Evolutionary conservation across 2,113 vertebrate genomes (phyloP).

Genomic region (Triplophysa tibetana): DNA sequence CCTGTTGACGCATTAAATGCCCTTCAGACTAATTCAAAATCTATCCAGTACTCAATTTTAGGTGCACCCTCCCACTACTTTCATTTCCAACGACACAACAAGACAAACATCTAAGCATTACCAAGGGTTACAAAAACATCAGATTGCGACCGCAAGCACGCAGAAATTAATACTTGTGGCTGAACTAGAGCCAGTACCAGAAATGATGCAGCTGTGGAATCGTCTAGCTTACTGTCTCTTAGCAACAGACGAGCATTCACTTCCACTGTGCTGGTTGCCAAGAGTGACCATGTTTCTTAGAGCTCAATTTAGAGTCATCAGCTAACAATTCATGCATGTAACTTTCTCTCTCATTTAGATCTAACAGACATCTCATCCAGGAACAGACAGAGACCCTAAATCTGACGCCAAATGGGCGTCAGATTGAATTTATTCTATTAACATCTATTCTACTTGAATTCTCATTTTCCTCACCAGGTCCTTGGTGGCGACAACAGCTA

Average conservation of each 20-base stretch:
- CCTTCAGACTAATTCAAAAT: not conserved
- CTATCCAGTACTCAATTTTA: not conserved
- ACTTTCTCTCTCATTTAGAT: constrained; percentile 9
- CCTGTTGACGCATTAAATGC: not conserved
- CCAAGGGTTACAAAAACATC: not conserved
- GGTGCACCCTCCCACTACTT: not conserved
- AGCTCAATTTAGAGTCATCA: constrained; percentile 36
- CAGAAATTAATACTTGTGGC: constrained; percentile 27
- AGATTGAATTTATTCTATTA: not conserved
- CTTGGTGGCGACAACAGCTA: not conserved
- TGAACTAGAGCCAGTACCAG: constrained; percentile 38
- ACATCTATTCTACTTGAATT: not conserved
- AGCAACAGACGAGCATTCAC: constrained; percentile 71
- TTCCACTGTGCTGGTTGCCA: constrained; percentile 50
- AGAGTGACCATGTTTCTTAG: constrained; percentile 42
- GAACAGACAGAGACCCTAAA: not conserved
- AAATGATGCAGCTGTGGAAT: constrained; percentile 53
- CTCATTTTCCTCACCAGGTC: constrained; percentile 7
- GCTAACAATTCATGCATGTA: constrained; percentile 10
- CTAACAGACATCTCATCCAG: not conserved
- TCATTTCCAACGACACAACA: not conserved
- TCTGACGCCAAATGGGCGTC: too few species aligned
- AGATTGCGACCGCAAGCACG: not conserved
- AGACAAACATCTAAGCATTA: too few species aligned
- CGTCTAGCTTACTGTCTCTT: constrained; percentile 71